Conservation (phyloP, 1,140 invertebrate genomes). For the Saccostrea cuccullata region DNA sequence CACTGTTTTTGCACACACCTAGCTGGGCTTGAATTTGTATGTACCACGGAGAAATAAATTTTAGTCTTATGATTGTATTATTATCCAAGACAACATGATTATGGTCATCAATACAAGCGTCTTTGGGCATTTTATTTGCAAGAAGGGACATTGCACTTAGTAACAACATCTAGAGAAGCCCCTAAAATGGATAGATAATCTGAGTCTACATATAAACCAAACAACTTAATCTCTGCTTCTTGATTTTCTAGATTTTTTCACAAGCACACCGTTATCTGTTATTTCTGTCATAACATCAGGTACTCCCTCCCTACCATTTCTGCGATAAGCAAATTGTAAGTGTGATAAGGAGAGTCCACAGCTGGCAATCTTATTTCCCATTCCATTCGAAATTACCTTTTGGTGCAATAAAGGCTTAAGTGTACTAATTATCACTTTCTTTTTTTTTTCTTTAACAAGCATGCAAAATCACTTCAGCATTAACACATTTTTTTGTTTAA, state of each 20-base stretch:
- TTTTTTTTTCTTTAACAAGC: too few relatives aligned
- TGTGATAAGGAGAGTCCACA: too few relatives aligned
- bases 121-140: slow-evolving; percentile 6
- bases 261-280: too few relatives aligned
- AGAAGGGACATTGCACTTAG: slow-evolving; percentile 24
- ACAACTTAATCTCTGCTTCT: background rate
- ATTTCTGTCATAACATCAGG: too few relatives aligned
- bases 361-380: too few relatives aligned
- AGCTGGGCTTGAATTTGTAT: slow-evolving; percentile 51
- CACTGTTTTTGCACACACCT: slow-evolving; percentile 38
- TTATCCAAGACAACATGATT: slow-evolving; percentile 37
- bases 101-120: slow-evolving; percentile 30
- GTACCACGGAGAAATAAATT: slow-evolving; percentile 42
- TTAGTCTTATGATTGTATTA: slow-evolving; percentile 25
- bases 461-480: too few relatives aligned
- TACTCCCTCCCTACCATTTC: too few relatives aligned
- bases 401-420: too few relatives aligned
- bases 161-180: slow-evolving; percentile 36
- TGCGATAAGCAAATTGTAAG: too few relatives aligned
- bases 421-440: too few relatives aligned
- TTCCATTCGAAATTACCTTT: too few relatives aligned
- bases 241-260: background rate
- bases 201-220: slow-evolving; percentile 22
- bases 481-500: too few relatives aligned
- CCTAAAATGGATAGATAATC: slow-evolving; percentile 45